phyloP scores from a whole-genome alignment of 1,140 invertebrate species.

The Megathymus violae region DNA sequence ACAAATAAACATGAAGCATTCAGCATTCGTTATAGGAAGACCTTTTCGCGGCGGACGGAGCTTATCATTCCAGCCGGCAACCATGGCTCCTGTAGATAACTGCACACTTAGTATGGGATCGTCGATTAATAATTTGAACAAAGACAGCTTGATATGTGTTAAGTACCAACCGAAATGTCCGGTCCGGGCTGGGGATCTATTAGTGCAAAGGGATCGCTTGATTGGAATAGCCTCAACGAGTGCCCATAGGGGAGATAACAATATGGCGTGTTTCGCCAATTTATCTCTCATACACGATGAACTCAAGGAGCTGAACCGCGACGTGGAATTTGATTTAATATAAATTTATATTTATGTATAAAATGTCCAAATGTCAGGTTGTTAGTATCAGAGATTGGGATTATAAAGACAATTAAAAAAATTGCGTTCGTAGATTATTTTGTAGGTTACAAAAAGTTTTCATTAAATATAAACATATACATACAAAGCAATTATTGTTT shows the following conservation, averaged over 20 bases:
- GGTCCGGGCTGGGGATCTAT: slow-evolving; percentile 62
- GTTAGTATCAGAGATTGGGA: too few relatives aligned
- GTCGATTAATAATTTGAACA: slow-evolving; percentile 41
- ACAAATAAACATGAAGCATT: slow-evolving; percentile 30
- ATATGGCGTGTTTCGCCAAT: slow-evolving; percentile 60
- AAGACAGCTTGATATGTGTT: slow-evolving; percentile 58
- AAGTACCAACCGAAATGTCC: slow-evolving; percentile 59
- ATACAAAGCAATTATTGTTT: too few relatives aligned
- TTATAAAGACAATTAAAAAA: too few relatives aligned
- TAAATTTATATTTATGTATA: too few relatives aligned
- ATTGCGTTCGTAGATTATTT: too few relatives aligned
- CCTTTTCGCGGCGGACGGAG: slow-evolving; percentile 50
- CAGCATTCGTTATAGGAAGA: slow-evolving; percentile 59
- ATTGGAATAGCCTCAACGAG: slow-evolving; percentile 62
- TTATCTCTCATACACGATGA: slow-evolving; percentile 48
- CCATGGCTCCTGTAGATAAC: slow-evolving; percentile 29
- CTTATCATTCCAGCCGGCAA: slow-evolving; percentile 57
- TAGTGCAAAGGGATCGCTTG: slow-evolving; percentile 54
- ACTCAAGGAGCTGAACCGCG: slow-evolving; percentile 44
- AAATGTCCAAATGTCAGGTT: too few relatives aligned
- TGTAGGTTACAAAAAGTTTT: too few relatives aligned
- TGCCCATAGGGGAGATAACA: slow-evolving; percentile 40
- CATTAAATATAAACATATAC: too few relatives aligned
- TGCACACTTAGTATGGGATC: slow-evolving; percentile 8
- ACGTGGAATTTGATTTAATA: slow-evolving; percentile 33